Base-by-base conservation (phyloP, 2,113 vertebrate species). In the Malurus alboscapulatus region DNA sequence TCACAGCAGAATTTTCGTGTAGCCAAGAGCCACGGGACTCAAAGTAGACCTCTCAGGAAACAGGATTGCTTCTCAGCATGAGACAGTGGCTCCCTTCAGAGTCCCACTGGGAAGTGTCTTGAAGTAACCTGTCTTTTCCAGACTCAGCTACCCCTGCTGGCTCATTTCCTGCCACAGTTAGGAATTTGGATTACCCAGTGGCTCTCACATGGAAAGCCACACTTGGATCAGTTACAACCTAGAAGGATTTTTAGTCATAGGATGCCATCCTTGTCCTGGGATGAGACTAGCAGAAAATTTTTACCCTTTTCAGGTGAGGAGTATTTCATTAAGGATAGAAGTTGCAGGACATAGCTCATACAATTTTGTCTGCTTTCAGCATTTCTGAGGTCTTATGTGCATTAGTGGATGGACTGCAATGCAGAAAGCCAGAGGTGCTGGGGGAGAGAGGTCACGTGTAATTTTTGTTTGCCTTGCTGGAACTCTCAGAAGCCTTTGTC, bases 161-260 rank as follows among this genome's bases (percentile, higher is more conserved):
- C 62, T 91, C 62, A 76, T 87, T 93, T 95, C 92, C 93, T 93
- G 82, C 87, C 84, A 61, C 71, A 93, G 45, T 50, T 29, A 50
- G 67, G 87, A 91, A 93, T 95, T 66, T 62, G 50, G 51, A 91
- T 82, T 83, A 61, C 20, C 90, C 87, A 73, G 62, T 71, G 85
- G 53, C 71, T 91, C 61, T 82, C 54, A 34, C 45, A 55, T 47
- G 72, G 88, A 86, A 84, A 87, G 74, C 58, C 14, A 2, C 77
- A 26, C 29, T 94, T 85, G 66, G 54, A 42, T 69, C 45, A 38
- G 50, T 92, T 61, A 26, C 63, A 55, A 7, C 63, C 26, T 58
- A 20, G 68, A 84, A 84, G 51, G n/a, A 59, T 47, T 34, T 44
- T 83, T 71, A 93, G 73, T 84, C 84, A 57, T 4, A 62, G 58